Conservation (phyloP, 2,888 invertebrate species). For the Acleris holmiana region DNA sequence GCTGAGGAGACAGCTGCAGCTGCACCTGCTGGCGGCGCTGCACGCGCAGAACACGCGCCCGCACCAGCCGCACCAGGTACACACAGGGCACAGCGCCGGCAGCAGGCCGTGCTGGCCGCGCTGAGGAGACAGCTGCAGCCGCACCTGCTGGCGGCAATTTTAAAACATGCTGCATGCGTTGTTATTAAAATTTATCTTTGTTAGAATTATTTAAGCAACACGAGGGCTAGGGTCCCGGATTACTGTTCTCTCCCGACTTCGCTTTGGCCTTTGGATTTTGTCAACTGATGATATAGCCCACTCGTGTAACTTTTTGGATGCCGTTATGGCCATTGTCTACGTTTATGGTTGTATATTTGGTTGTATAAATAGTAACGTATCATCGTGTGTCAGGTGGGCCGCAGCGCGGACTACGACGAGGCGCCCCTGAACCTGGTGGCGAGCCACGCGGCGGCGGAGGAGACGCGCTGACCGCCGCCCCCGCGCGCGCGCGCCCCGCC, state of each 20-base stretch:
- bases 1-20: slow-evolving; percentile 88
- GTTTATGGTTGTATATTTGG: too few species aligned
- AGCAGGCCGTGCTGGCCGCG: slow-evolving; percentile 88
- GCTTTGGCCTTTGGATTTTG: too few species aligned
- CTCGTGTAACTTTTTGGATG: too few species aligned
- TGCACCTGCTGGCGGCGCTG: slow-evolving; percentile 87
- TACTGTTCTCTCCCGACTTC: too few species aligned
- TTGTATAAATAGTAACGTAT: too few species aligned
- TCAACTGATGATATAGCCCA: too few species aligned
- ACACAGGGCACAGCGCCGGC: slow-evolving; percentile 59
- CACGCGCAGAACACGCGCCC: slow-evolving; percentile 83
- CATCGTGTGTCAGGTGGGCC: slow-evolving; percentile 59
- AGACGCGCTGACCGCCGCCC: slow-evolving; percentile 72
- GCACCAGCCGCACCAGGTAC: slow-evolving; percentile 47
- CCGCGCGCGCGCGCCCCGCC: slow-evolving; percentile 30
- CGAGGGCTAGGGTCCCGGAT: too few species aligned
- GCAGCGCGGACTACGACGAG: slow-evolving; percentile 82
- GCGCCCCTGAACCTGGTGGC: slow-evolving; percentile 89
- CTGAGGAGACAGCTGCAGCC: slow-evolving; percentile 89
- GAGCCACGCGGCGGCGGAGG: slow-evolving; percentile 87
- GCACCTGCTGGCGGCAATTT: slow-evolving; percentile 88
- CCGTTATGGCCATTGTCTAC: too few species aligned
- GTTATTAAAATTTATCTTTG: too few species aligned
- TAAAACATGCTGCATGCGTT: slow-evolving; percentile 82
- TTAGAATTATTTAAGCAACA: too few species aligned